phyloP scores from a whole-genome alignment of 2,888 invertebrate genomes.

The Argynnis bischoffii region DNA sequence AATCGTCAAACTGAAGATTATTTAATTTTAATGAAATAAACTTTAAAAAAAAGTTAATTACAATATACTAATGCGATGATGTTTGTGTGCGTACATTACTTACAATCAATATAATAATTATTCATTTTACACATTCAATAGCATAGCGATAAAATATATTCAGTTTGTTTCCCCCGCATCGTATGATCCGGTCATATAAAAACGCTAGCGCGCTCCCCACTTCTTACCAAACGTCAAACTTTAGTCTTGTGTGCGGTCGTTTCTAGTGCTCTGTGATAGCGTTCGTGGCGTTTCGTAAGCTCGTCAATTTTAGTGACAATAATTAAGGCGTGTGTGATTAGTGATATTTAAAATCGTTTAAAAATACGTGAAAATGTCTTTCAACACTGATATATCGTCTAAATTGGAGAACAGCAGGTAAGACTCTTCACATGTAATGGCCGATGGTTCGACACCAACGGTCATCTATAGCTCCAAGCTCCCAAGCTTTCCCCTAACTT shows the following conservation, averaged over 20 bases:
- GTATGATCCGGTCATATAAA: conserved; percentile 79
- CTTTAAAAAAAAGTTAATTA: neutral
- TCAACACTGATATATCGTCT: conserved; percentile 76
- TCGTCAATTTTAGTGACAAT: conserved; percentile 65
- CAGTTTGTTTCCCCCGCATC: conserved; percentile 72
- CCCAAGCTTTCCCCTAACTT: conserved; percentile 20
- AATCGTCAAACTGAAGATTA: conserved; percentile 17
- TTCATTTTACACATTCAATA: conserved; percentile 23
- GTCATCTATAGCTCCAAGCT: conserved; percentile 5
- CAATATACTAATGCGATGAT: neutral
- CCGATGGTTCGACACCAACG: conserved; percentile 25
- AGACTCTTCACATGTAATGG: conserved; percentile 42
- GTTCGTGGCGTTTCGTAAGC: conserved; percentile 68
- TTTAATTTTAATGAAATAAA: conserved; percentile 24
- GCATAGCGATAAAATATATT: conserved; percentile 26
- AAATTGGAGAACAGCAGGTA: conserved; percentile 82
- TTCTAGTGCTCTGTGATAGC: conserved; percentile 52
- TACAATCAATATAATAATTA: conserved; percentile 14
- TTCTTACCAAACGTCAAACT: conserved; percentile 73
- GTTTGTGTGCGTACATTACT: conserved; percentile 14
- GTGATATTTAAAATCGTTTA: conserved; percentile 76
- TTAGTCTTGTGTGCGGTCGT: conserved; percentile 53
- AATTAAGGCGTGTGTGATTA: conserved; percentile 74
- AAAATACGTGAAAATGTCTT: conserved; percentile 78
- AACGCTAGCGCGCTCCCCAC: conserved; percentile 68